Evolutionary conservation across 2,113 vertebrate species (phyloP), one percentile per base, ranked within the genome.

Genomic region (Pitta sordida): DNA sequence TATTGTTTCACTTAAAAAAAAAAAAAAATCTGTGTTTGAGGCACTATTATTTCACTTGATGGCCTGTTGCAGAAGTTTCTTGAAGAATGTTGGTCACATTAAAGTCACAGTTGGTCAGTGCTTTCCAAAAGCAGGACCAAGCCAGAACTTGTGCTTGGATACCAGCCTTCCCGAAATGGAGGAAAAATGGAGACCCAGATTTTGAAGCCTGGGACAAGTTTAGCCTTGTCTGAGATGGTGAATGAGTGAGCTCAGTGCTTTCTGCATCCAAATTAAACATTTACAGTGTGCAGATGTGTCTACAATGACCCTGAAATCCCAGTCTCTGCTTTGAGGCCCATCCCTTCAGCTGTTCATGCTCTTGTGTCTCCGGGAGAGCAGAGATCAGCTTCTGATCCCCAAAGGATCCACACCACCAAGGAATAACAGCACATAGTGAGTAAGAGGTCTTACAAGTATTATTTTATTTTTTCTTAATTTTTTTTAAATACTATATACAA

Each of bases 401-500:
- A 7, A 0, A 2, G 4, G 21, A 16, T 44, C 29, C 30, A 8
- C 3, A 13, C 6, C 23, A 21, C 34, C 21, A 34, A 11, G 41
- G n/a, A 84, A 86, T 34, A 69, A 8, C 39, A 85, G 63, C 17
- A 55, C 41, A 12, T 6, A 19, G 0, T 5, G 9, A 22, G 10
- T 71, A 83, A 90, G 73, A 90, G 88, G 9, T 88, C 52, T 96
- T 86, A 85, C 70, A 95, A 94, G 90, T 91, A 82, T 46, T 58
- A 15, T 79, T 97, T 97, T 94, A 89, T 92, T 96, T 93, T 64
- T 52, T 86, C 7, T 34, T 52, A 8, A 68, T 43, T n/a, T 78
- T 34, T 43, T 88, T 95, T 65, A 96, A 97, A 97, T 97, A 94
- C 67, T 96, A 67, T 92, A 65, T 97, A 96, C 96, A 96, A 88